Conservation (phyloP, 1,140 invertebrate genomes). For the Bombyx mandarina region DNA sequence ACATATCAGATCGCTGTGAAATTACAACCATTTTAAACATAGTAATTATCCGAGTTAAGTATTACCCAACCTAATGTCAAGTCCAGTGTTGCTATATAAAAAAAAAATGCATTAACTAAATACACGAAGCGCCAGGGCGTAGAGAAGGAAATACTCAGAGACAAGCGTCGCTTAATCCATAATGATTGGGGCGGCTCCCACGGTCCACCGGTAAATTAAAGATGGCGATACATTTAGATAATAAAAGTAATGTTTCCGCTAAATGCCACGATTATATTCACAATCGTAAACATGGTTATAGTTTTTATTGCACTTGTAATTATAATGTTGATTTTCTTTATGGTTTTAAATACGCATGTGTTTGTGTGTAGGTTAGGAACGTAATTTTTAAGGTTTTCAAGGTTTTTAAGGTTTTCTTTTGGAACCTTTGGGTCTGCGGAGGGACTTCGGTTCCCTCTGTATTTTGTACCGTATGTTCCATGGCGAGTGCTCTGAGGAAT, state of each 20-base stretch:
- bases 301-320: background rate
- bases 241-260: background rate
- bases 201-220: background rate
- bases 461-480: no score
- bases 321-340: background rate
- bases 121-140: no score
- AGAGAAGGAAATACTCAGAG: background rate
- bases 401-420: no score
- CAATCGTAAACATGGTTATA: background rate
- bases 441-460: no score
- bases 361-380: background rate
- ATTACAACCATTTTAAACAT: no score
- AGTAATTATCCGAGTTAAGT: no score
- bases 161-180: slow-evolving; percentile 6
- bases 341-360: background rate
- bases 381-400: background rate
- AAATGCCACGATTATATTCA: background rate
- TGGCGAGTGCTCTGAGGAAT: no score
- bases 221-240: background rate
- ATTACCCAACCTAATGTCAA: no score
- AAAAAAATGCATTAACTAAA: no score
- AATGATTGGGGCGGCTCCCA: slow-evolving; percentile 7
- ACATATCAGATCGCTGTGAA: no score
- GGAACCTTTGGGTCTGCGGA: no score
- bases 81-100: no score